phyloP scores from a whole-genome alignment of 2,113 vertebrate genomes.

The Caretta caretta region DNA sequence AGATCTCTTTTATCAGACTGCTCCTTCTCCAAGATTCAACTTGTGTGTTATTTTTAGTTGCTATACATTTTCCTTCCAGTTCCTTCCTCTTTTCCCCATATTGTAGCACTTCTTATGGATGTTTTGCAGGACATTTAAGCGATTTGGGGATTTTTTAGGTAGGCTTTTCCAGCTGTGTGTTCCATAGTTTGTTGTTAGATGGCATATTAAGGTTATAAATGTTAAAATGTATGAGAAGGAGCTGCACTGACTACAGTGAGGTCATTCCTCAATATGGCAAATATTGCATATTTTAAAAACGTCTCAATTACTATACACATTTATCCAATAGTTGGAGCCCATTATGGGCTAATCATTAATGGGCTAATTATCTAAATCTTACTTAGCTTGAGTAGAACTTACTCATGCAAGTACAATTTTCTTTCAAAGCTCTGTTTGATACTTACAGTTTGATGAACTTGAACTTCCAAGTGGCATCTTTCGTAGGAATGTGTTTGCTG shows the following conservation, averaged over 20 bases:
- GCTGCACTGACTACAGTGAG: neutral
- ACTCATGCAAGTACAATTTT: neutral
- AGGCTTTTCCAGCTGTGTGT: neutral
- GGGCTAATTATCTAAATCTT: neutral
- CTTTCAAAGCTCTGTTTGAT: neutral
- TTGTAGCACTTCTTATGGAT: neutral
- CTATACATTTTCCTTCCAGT: conserved; percentile 4
- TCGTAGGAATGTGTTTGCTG: rapidly evolving
- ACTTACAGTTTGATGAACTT: neutral
- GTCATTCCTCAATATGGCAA: neutral
- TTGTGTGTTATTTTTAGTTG: neutral
- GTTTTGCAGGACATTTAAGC: neutral
- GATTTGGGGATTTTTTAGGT: neutral
- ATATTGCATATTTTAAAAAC: neutral
- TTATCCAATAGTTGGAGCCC: neutral
- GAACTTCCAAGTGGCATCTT: neutral
- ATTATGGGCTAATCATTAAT: neutral
- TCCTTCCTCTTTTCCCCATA: neutral
- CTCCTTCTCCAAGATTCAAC: neutral
- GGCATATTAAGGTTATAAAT: neutral
- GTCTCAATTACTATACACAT: neutral
- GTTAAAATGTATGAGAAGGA: neutral
- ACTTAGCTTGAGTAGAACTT: neutral
- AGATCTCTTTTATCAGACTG: neutral
- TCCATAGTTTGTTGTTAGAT: neutral